phyloP scores from a whole-genome alignment of 2,113 vertebrate species.

The Psilopogon haemacephalus region DNA sequence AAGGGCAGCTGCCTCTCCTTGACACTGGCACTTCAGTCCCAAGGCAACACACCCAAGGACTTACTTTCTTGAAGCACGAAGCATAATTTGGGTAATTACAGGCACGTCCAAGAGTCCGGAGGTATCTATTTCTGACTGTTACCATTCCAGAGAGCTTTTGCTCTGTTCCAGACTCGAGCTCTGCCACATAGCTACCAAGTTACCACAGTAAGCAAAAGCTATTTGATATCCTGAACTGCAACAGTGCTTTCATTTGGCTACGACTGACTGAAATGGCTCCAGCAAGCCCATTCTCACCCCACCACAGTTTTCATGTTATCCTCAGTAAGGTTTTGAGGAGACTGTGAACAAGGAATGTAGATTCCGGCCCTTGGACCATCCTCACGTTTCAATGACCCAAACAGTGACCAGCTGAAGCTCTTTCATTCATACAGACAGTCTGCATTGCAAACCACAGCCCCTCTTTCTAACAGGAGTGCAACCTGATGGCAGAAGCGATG shows the following conservation, averaged over 20 bases:
- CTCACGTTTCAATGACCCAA: not conserved
- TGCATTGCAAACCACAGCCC: not conserved
- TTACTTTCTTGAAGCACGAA: constrained; percentile 8
- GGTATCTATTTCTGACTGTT: constrained; percentile 48
- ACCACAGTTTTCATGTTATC: not conserved
- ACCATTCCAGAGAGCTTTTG: constrained; percentile 22
- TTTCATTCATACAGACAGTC: not conserved
- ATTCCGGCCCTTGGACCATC: not conserved
- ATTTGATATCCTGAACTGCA: not conserved
- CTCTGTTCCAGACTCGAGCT: constrained; percentile 20
- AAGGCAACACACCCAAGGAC: not conserved
- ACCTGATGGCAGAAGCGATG: not conserved
- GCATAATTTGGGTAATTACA: constrained; percentile 41
- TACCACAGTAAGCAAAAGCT: not conserved
- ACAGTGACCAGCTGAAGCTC: not conserved
- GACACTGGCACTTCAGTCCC: not conserved
- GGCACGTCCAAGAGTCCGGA: constrained; percentile 45
- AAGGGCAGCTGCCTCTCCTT: not conserved
- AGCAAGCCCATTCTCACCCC: not conserved
- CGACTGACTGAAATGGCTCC: not conserved
- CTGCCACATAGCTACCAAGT: not conserved
- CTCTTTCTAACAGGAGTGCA: not conserved
- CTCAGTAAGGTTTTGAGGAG: not conserved
- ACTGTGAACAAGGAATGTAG: not conserved
- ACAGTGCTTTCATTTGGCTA: not conserved